phyloP scores from a whole-genome alignment of 2,113 vertebrate genomes.

The Ptyas mucosa region DNA sequence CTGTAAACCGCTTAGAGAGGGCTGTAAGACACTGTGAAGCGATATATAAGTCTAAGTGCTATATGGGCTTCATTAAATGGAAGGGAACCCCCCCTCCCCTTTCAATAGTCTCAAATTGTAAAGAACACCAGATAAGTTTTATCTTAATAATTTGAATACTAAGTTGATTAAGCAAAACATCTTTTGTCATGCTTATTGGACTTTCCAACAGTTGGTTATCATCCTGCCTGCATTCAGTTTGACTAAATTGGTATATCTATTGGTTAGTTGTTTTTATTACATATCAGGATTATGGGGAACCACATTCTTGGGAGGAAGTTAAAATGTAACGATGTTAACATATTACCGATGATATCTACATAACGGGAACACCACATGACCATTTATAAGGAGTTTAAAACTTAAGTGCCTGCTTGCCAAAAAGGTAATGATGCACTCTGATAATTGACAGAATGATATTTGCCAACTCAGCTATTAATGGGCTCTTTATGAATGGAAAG shows the following conservation, averaged over 20 bases:
- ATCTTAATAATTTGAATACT: not conserved
- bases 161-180: not conserved
- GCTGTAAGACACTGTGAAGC: no score
- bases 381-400: not conserved
- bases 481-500: not conserved
- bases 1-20: no score
- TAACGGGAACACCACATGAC: not conserved
- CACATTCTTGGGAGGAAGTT: not conserved
- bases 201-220: not conserved
- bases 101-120: not conserved
- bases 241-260: not conserved
- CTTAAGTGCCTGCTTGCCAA: not conserved
- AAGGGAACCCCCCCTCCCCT: not conserved
- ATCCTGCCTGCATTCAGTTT: not conserved
- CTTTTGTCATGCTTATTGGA: not conserved
- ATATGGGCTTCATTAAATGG: not conserved
- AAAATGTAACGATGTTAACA: not conserved
- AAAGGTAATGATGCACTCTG: not conserved
- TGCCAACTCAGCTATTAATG: not conserved
- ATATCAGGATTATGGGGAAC: not conserved
- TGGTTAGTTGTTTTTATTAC: not conserved
- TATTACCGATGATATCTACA: not conserved
- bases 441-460: not conserved
- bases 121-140: not conserved
- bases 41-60: no score